phyloP scores from a whole-genome alignment of 2,797 vertebrate genomes.

The Rhinogobio ventralis region DNA sequence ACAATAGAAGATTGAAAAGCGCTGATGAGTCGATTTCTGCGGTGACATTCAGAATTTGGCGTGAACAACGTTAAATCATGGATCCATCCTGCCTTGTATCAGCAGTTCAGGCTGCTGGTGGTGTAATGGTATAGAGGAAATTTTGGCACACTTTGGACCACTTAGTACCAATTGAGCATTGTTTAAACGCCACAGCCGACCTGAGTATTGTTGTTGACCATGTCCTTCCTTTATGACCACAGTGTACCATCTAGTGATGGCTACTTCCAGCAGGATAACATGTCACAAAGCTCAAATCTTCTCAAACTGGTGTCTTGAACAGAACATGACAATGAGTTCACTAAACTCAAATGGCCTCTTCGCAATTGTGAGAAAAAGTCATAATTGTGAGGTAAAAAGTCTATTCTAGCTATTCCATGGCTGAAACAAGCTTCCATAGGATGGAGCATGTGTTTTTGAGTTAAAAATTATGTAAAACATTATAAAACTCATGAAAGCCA shows the following conservation, averaged over 20 bases:
- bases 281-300: conserved; percentile 23
- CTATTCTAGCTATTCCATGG: not conserved
- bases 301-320: not conserved
- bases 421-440: not conserved
- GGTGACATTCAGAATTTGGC: conserved; percentile 44
- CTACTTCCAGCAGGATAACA: conserved; percentile 27
- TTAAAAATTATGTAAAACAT: not conserved
- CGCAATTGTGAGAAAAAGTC: not conserved
- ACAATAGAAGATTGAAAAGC: not conserved
- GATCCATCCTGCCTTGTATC: conserved; percentile 51
- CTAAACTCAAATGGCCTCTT: not conserved
- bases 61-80: conserved; percentile 52
- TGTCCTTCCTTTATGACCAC: not conserved
- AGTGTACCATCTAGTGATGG: conserved; percentile 14
- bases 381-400: not conserved
- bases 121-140: not conserved
- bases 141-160: not conserved
- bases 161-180: no score
- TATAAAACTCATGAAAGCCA: not conserved
- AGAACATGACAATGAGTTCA: not conserved
- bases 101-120: not conserved
- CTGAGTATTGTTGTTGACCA: not conserved
- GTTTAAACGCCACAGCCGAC: no score
- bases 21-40: conserved; percentile 17
- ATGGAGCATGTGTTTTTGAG: not conserved